Percentiles rank a stretch among this genome's conserved stretches.
These are phyloP conservation scores for Drosophila hamatofila DNA, from an alignment of 2,888 invertebrate genomes.

Conservation along the genomic window DNA sequence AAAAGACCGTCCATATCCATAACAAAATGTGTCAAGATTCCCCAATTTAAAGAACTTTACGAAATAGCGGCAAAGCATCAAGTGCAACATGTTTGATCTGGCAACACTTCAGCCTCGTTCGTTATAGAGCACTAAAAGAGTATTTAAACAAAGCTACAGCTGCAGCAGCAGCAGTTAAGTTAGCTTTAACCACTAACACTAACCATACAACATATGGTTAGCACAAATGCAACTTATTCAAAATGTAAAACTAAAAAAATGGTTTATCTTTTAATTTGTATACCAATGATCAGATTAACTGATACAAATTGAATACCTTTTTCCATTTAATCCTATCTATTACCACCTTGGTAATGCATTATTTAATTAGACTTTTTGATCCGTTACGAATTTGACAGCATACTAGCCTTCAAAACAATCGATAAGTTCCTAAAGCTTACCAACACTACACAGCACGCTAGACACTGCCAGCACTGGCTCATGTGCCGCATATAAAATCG, in stretches of 20 bases:
- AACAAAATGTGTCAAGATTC: background rate
- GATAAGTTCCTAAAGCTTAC: background rate
- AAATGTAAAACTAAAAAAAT: too few species aligned
- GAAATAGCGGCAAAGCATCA: constrained; percentile 21
- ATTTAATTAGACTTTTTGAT: too few species aligned
- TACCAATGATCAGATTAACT: background rate
- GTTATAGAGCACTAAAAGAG: background rate
- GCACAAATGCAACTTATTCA: background rate
- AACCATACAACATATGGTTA: too few species aligned
- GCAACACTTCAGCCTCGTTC: background rate
- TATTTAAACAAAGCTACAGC: background rate
- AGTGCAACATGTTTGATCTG: background rate
- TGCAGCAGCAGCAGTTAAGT: too few species aligned
- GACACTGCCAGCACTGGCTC: constrained; percentile 24
- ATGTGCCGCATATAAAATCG: constrained; percentile 48
- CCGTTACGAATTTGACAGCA: background rate
- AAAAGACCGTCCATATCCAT: constrained; percentile 45
- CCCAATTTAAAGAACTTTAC: constrained; percentile 24
- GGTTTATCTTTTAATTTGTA: background rate
- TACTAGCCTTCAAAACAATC: constrained; percentile 1
- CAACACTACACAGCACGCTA: background rate
- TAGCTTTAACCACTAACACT: too few species aligned
- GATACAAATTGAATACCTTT: background rate
- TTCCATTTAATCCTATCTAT: background rate
- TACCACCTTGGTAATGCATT: too few species aligned